Percentiles rank a stretch among this genome's conserved stretches.
These are phyloP conservation scores for Drosophila athabasca DNA, from an alignment of 1,140 invertebrate species.

Conservation along the genomic window DNA sequence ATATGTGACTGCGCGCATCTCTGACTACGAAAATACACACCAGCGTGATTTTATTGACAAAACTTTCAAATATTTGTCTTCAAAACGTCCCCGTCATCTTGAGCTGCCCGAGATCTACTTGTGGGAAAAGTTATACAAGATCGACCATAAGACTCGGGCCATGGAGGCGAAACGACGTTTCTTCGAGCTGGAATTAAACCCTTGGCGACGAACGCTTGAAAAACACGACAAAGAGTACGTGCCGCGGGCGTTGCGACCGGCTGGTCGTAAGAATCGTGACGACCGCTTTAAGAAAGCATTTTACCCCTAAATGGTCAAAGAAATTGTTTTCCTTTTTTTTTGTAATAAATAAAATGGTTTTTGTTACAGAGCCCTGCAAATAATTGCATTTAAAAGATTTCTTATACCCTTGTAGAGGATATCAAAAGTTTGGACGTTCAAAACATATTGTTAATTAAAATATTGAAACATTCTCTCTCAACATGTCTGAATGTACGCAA, in stretches of 20 bases:
- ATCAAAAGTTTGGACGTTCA: no score
- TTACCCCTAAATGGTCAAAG: conserved; percentile 84
- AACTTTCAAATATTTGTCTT: conserved; percentile 87
- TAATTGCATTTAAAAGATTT: no score
- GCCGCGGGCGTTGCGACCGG: conserved; percentile 86
- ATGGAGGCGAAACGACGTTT: conserved; percentile 87
- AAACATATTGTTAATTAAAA: no score
- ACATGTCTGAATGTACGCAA: no score
- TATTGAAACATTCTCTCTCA: no score
- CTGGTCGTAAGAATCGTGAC: conserved; percentile 85
- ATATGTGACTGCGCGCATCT: conserved; percentile 87
- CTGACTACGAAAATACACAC: conserved; percentile 88
- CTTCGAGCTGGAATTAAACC: conserved; percentile 87
- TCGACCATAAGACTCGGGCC: conserved; percentile 87
- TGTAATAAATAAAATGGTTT: conserved; percentile 16
- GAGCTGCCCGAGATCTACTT: conserved; percentile 87
- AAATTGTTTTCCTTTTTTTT: not conserved
- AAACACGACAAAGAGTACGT: conserved; percentile 88
- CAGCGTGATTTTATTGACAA: conserved; percentile 88
- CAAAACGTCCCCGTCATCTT: conserved; percentile 87
- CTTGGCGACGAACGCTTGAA: conserved; percentile 86
- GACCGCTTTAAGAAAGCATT: conserved; percentile 86
- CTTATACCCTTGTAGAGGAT: no score
- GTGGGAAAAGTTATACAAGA: conserved; percentile 92
- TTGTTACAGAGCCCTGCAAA: not conserved